phyloP scores from a whole-genome alignment of 2,888 invertebrate species.

The Dryomyza anilis region DNA sequence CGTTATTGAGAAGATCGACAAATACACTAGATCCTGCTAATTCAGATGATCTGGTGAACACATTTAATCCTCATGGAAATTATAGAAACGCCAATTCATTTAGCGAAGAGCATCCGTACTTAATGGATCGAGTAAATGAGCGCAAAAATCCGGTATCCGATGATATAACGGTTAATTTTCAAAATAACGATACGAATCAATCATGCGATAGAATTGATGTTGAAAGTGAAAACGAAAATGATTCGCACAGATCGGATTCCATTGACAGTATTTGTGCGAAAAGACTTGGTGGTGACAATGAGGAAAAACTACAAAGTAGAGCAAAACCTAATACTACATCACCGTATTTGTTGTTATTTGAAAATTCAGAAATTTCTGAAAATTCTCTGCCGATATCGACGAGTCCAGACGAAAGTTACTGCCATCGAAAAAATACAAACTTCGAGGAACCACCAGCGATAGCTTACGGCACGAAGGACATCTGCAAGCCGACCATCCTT shows the following conservation, averaged over 20 bases:
- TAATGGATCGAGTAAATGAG: conserved; percentile 34
- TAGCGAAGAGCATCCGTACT: conserved; percentile 27
- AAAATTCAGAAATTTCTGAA: conserved; percentile 51
- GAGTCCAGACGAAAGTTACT: conserved; percentile 45
- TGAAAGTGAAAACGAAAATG: conserved; percentile 58
- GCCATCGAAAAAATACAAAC: conserved; percentile 31
- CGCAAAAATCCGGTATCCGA: conserved; percentile 34
- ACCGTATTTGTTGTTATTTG: conserved; percentile 51
- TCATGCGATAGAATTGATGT: conserved; percentile 61
- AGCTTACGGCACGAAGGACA: conserved; percentile 29
- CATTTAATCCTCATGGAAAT: conserved; percentile 35
- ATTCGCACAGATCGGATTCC: conserved; percentile 59
- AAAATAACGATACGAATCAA: conserved; percentile 52
- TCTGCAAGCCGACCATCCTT: conserved; percentile 43
- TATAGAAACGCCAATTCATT: conserved; percentile 15
- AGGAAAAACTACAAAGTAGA: neutral
- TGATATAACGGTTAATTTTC: conserved; percentile 42
- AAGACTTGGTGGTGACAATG: conserved; percentile 33
- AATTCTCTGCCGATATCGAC: conserved; percentile 46
- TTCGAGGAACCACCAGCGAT: conserved; percentile 33
- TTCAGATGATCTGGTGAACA: conserved; percentile 21
- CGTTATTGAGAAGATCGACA: conserved; percentile 49
- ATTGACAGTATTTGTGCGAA: conserved; percentile 55
- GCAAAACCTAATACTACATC: conserved; percentile 31
- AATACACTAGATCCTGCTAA: conserved; percentile 37